Evolutionary conservation across 2,888 invertebrate species (phyloP), one percentile per base, ranked within the genome.

Genomic region (Dynastes tityus): DNA sequence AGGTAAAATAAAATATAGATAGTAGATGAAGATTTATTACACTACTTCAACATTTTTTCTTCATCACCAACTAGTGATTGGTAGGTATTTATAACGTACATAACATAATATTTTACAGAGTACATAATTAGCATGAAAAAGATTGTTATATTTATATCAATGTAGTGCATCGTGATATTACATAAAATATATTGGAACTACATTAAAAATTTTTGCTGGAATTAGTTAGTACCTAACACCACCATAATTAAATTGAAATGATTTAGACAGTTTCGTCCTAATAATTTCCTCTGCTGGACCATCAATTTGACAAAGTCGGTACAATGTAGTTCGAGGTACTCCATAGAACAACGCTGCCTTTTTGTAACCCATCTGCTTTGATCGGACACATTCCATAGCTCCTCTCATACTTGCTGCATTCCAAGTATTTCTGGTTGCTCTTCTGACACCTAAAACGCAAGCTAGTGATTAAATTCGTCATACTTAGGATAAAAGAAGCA

Each of bases 311-410:
- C 73, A 74, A 27, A 76, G 49, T 40, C 65, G n/a, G 5, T 76
- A 67, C 29, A 76, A 49, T n/a, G 76, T 76, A 9, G 76, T 55
- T 49, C 65, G 51, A 65, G 76, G 76, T 32, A 76, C 76, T 4
- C 53, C 53, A 32, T 55, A 76, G 6, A 22, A 53, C 11, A 32
- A 37, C 2, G 67, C 76, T 4, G 76, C 76, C 27, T 64, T 51
- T 40, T 65, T 76, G 32, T 76, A 76, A 5, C 76, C 76, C 76
- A 76, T 76, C 13, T 16, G 32, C 53, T 58, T 76, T 1, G 75
- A 51, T 45, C 75, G 64, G 9, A 76, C 37, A 5, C 64, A 64
- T 40, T 76, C 75, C n/a, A 76, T 76, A 4, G 75, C 75, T 53
- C 40, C 40, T 3, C 40, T 63, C 75, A 76, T 76, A 53, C 58